Evolutionary conservation across 1,140 invertebrate species (phyloP), one percentile per base, ranked within the genome.

Genomic region (Ericerus pela): DNA sequence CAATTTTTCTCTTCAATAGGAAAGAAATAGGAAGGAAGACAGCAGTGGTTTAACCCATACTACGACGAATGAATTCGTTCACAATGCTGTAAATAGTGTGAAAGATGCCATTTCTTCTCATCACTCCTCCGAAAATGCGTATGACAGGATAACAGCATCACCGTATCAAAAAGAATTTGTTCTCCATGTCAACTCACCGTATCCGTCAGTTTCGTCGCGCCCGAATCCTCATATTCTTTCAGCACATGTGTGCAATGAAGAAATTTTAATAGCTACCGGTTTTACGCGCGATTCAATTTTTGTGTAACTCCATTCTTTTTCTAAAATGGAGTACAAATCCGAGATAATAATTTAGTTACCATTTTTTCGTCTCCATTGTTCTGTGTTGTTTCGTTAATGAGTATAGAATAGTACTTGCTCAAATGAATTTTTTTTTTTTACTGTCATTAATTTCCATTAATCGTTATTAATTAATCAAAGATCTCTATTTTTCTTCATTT

Each of bases 121-220:
- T 51, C 30, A 24, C 47, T 36, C 8, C 12, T 53, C 18, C 18
- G 51, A 12, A 54, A 30, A 24, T 56, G 37, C 4, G 24, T 59
- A 14, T 56, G 26, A 38, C 26, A 20, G 8, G 27, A 62, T 33
- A 54, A 47, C 41, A 20, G 4, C 59, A 14, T 26, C 55, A 27
- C 53, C 61, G 11, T 43, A 37, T 11, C 59, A 61, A 55, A 55
- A 38, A 33, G 62, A 63, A 54, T 63, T 63, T 47, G 58, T 63
- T 20, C 51, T 63, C 1, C 30, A 61, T 18, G 56, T 54, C 28
- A 37, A 31, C 0, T 56, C 62, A 29, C 58, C 61, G 1, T 41
- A 58, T n/a, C 61, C 61, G 18, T 20, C 58, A 12, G 33, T 53
- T 12, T 37, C 59, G 3, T 63, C 59, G n/a, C 37, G 59, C 3